Evolutionary conservation across 1,140 invertebrate genomes (phyloP).

Genomic region (Aphaenogaster rudis): DNA sequence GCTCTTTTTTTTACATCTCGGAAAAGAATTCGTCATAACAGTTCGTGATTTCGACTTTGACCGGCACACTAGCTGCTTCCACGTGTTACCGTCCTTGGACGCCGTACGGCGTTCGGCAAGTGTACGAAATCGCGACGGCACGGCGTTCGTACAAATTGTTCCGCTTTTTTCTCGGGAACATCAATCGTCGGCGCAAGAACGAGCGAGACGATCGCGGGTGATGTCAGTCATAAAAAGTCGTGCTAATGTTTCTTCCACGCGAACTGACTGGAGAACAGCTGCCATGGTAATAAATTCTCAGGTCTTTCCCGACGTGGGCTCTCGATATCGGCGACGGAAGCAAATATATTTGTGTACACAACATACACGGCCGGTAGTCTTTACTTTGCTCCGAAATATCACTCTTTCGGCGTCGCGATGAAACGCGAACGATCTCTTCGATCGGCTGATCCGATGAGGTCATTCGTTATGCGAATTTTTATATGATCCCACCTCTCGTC

Average conservation of each 20-base stretch:
- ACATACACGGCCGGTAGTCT: neutral
- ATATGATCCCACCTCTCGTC: neutral
- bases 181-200: slow-evolving; percentile 1
- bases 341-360: slow-evolving; percentile 51
- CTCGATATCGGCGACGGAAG: slow-evolving; percentile 14
- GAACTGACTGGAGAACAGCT: slow-evolving; percentile 36
- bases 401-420: neutral
- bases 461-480: slow-evolving; percentile 41
- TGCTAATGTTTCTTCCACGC: neutral
- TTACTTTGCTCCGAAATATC: slow-evolving; percentile 8
- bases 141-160: neutral
- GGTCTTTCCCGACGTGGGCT: neutral
- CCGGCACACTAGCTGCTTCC: neutral
- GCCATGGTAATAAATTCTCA: slow-evolving; percentile 42
- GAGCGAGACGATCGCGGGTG: neutral
- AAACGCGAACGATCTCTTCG: neutral
- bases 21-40: neutral
- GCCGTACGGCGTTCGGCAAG: neutral
- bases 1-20: neutral
- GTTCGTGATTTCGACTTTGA: neutral
- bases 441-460: neutral
- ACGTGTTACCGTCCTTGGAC: neutral
- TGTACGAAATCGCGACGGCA: neutral
- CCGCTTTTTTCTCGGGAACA: neutral
- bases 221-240: slow-evolving; percentile 21